These are phyloP conservation scores for Telenomus remus DNA, from an alignment of 1,140 invertebrate species.

Conservation along the genomic window DNA sequence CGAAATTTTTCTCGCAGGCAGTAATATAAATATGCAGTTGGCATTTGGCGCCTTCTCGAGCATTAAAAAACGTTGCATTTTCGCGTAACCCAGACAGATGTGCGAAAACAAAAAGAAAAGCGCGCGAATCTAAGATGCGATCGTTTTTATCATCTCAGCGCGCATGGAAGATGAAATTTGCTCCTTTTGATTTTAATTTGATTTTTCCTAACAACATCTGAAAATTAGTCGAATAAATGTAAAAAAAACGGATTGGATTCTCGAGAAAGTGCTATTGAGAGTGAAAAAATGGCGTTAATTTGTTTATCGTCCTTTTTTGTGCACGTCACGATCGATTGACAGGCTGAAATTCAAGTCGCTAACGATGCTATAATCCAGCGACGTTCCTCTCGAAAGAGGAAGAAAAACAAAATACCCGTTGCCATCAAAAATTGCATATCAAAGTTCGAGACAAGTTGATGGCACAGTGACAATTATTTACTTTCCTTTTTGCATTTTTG, in stretches of 20 bases:
- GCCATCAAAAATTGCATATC: constrained; percentile 53
- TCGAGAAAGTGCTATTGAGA: neutral
- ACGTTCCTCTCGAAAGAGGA: constrained; percentile 17
- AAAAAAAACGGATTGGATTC: no score
- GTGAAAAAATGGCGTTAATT: constrained; percentile 51
- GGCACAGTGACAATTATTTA: constrained; percentile 49
- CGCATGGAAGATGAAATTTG: neutral
- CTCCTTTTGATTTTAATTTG: no score
- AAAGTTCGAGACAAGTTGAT: constrained; percentile 53
- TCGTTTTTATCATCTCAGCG: constrained; percentile 19
- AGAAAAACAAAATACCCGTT: constrained; percentile 30
- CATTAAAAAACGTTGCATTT: constrained; percentile 42
- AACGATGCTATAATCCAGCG: constrained; percentile 44
- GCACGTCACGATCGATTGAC: constrained; percentile 34
- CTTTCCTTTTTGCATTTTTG: constrained; percentile 33
- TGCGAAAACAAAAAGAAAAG: constrained; percentile 4
- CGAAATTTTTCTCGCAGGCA: constrained; percentile 39
- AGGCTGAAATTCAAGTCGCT: constrained; percentile 50
- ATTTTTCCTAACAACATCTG: no score
- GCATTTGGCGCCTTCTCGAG: constrained; percentile 48
- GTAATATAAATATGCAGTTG: constrained; percentile 54
- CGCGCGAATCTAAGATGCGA: neutral
- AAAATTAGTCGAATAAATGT: no score
- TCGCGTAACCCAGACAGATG: constrained; percentile 18
- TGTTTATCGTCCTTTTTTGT: constrained; percentile 53